phyloP scores from a whole-genome alignment of 30 jellyfish, hydroid and myxozoan species.

The Turritopsis rubra region DNA sequence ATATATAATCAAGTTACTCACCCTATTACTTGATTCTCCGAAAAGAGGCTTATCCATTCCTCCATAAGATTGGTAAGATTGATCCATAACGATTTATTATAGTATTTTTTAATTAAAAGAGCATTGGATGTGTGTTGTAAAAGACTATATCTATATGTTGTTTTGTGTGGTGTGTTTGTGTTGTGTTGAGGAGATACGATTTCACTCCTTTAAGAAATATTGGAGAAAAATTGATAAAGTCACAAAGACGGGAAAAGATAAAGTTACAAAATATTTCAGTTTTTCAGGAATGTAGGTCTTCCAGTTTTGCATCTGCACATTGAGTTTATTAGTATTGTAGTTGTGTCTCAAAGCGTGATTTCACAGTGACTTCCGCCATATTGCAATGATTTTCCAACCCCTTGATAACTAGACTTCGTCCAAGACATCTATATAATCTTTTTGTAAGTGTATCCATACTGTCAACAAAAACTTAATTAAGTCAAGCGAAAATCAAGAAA shows the following conservation, averaged over 20 bases:
- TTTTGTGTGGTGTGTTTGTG: neutral
- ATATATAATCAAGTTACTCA: too few species aligned
- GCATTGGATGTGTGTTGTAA: neutral
- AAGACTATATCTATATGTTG: neutral
- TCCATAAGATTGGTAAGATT: constrained; percentile 39
- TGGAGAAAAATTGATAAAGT: too few species aligned
- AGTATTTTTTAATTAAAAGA: too few species aligned
- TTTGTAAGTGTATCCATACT: too few species aligned
- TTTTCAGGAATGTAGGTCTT: neutral
- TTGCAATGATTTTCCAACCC: neutral
- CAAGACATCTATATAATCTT: too few species aligned
- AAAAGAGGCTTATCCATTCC: constrained; percentile 38
- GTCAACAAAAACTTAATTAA: too few species aligned
- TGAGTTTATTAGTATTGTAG: neutral
- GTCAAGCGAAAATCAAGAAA: too few species aligned
- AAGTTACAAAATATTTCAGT: too few species aligned
- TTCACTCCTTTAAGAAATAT: too few species aligned
- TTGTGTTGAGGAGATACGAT: too few species aligned
- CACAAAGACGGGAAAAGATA: too few species aligned
- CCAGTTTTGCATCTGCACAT: neutral
- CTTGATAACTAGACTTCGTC: neutral
- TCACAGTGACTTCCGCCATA: neutral
- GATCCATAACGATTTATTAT: constrained; percentile 10
- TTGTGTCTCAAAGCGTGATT: neutral
- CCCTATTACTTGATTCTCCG: constrained; percentile 36